phyloP scores from a whole-genome alignment of 2,888 invertebrate genomes.

The Muschampia plurimacula region DNA sequence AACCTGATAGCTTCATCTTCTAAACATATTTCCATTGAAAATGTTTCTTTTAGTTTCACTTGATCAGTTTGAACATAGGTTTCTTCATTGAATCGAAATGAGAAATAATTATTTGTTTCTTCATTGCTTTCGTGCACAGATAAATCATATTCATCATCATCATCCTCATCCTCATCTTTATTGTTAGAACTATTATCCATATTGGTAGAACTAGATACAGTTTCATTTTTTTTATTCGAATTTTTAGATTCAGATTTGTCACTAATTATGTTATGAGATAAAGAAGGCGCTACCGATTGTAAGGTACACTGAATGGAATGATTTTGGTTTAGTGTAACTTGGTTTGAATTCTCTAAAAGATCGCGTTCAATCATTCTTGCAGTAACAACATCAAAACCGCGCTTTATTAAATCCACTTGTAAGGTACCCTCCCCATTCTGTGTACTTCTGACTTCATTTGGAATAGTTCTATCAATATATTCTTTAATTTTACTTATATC shows the following conservation, averaged over 20 bases:
- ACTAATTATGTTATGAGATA: background rate
- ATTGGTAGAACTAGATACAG: conserved; percentile 42
- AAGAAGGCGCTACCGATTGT: conserved; percentile 1
- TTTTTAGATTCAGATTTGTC: background rate
- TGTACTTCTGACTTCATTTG: conserved; percentile 41
- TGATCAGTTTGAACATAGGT: conserved; percentile 50
- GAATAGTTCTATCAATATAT: conserved; percentile 63
- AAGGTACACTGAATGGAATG: background rate
- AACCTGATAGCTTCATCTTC: conserved; percentile 72
- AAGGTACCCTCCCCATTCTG: conserved; percentile 56
- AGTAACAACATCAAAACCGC: conserved; percentile 77
- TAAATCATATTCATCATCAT: conserved; percentile 67
- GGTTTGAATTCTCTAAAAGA: conserved; percentile 63
- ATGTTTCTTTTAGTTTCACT: conserved; percentile 71
- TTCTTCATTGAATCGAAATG: conserved; percentile 57
- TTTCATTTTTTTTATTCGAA: conserved; percentile 24
- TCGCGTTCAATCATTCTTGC: conserved; percentile 80
- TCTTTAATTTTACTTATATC: conserved; percentile 74
- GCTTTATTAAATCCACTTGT: conserved; percentile 70
- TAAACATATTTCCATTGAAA: conserved; percentile 75
- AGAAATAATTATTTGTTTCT: conserved; percentile 64
- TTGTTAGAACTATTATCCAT: conserved; percentile 47
- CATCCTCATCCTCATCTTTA: conserved; percentile 59
- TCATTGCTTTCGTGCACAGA: conserved; percentile 67
- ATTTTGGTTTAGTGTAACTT: background rate